Conservation (phyloP, 2,113 vertebrate genomes). For the Brachyistius frenatus region DNA sequence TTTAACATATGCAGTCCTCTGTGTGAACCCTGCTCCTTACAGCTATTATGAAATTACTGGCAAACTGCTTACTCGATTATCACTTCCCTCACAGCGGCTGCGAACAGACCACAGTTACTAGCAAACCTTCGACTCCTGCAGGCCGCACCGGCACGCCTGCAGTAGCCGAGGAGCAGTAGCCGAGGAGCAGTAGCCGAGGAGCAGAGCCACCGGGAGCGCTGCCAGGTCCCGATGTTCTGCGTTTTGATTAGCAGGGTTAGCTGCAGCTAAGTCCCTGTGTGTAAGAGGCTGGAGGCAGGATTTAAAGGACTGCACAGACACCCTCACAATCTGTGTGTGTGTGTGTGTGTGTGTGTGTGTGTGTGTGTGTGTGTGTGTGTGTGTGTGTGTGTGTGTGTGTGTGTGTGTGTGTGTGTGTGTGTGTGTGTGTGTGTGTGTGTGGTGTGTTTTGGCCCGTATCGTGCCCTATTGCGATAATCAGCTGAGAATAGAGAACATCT, state of each 20-base stretch:
- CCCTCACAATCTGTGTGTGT: slow-evolving; percentile 26
- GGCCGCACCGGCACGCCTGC: neutral
- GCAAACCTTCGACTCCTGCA: slow-evolving; percentile 8
- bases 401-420: slow-evolving; percentile 10
- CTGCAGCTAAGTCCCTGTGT: slow-evolving; percentile 60
- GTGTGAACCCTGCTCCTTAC: neutral
- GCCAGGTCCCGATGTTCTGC: slow-evolving; percentile 73
- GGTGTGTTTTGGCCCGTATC: slow-evolving; percentile 34
- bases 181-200: neutral
- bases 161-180: slow-evolving; percentile 9
- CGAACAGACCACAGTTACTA: neutral
- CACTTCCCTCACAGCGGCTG: neutral
- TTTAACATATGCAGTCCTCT: slow-evolving; percentile 26
- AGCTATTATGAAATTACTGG: neutral
- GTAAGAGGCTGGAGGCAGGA: slow-evolving; percentile 63
- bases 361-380: slow-evolving; percentile 24
- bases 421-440: slow-evolving; percentile 26
- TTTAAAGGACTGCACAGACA: slow-evolving; percentile 50
- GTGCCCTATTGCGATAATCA: slow-evolving; percentile 48
- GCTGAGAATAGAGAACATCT: slow-evolving; percentile 68
- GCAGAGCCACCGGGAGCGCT: slow-evolving; percentile 14
- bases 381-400: slow-evolving; percentile 22
- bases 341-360: slow-evolving; percentile 15
- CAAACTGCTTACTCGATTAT: neutral
- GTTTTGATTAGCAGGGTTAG: slow-evolving; percentile 69